Evolutionary conservation across 1,140 invertebrate genomes (phyloP), one percentile per base, ranked within the genome.

Genomic region (Megalopta genalis): DNA sequence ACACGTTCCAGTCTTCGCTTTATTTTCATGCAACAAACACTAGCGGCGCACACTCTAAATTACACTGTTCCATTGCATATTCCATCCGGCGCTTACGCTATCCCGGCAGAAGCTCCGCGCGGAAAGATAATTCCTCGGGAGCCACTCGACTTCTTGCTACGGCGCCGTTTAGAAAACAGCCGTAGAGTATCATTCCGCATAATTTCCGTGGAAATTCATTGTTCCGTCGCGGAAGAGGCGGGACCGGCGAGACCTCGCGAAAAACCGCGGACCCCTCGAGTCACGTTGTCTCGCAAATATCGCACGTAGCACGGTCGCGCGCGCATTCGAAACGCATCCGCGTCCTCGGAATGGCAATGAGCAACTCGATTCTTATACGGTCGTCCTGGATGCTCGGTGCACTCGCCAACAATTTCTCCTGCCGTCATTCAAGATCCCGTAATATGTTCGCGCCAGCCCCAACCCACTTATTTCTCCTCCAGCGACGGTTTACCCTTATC

Each of bases 401-500:
- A 75, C 70, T 80, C 71, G 7, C 42, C 63, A 21, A 74, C 81
- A 80, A 83, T 83, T 80, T 75, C 73, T 75, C 74, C 46, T 67
- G 9, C 60, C 60, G 60, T 59, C 75, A 52, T 32, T 62, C 25
- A 68, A 16, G 32, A 27, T 16, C 57, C 52, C 52, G 68, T 70
- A 84, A 79, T 74, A 78, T 77, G 83, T 75, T 72, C 82, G 66
- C 65, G 6, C 46, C 32, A 23, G 32, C 27, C 23, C 75, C 66
- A 46, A 42, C 21, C 32, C 18, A 62, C 60, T n/a, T 57, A 7
- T 8, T 57, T 8, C 54, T n/a, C 25, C 42, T 46, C 42, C 18
- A 25, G 42, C 18, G 42, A 72, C 78, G 54, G 64, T 82, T 86
- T 81, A 78, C 78, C 66, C 79, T 64, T 71, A 84, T 81, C 82